A percentile compares a stretch with the other conserved stretches of the same genome.
Conservation (phyloP, 2,113 vertebrate species). For the Perca schrenkii region DNA sequence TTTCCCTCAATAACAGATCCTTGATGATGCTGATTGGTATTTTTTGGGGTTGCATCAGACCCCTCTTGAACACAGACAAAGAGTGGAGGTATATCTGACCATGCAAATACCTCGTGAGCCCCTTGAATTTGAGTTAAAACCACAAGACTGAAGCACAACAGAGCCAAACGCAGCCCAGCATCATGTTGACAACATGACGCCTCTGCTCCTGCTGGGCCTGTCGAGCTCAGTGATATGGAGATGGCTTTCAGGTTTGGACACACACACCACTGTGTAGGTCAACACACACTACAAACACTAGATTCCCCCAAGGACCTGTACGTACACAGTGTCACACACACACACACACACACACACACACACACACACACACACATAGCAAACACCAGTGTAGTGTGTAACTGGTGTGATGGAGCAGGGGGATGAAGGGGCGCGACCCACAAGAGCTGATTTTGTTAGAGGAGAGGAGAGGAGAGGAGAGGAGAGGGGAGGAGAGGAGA, state of each 20-base stretch:
- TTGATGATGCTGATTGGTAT: background rate
- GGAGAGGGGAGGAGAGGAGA: slow-evolving; percentile 53
- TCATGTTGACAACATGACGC: slow-evolving; percentile 67
- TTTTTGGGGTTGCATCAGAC: background rate
- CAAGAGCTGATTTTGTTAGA: slow-evolving; percentile 68
- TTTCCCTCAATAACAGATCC: background rate
- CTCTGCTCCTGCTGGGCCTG: slow-evolving; percentile 67
- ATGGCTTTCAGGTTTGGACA: slow-evolving; percentile 77
- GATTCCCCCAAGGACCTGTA: slow-evolving; percentile 82
- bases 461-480: slow-evolving; percentile 57
- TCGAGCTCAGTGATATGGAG: slow-evolving; percentile 67
- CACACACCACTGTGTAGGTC: slow-evolving; percentile 76
- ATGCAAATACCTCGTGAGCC: slow-evolving; percentile 3
- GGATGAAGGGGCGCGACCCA: slow-evolving; percentile 56
- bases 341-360: slow-evolving; percentile 30
- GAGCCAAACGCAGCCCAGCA: slow-evolving; percentile 43
- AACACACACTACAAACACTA: slow-evolving; percentile 79
- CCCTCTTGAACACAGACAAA: background rate
- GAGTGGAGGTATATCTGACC: background rate
- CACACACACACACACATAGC: background rate
- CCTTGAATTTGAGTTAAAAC: slow-evolving; percentile 29
- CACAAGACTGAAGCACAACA: slow-evolving; percentile 28
- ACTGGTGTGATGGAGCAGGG: slow-evolving; percentile 58
- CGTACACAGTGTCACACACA: slow-evolving; percentile 71
- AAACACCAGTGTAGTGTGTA: slow-evolving; percentile 64